phyloP scores from a whole-genome alignment of 1,140 invertebrate genomes.

The Apis dorsata region DNA sequence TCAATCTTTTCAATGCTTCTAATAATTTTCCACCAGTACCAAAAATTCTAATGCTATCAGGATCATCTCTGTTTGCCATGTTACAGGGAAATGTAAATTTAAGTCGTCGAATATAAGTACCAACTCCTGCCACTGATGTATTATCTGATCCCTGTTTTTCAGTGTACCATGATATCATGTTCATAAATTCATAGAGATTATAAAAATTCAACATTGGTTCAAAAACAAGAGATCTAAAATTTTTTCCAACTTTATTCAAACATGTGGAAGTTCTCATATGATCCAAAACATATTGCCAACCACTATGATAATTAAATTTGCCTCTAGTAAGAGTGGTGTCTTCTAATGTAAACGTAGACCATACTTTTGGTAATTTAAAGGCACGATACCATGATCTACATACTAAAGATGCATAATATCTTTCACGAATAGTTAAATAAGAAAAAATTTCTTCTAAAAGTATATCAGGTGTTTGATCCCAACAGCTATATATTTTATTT shows the following conservation, averaged over 20 bases:
- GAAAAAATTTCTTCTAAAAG: slow-evolving; percentile 89
- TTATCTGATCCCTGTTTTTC: slow-evolving; percentile 77
- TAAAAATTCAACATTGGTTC: slow-evolving; percentile 89
- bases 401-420: slow-evolving; percentile 88
- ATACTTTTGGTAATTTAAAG: slow-evolving; percentile 88
- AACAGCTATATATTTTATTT: slow-evolving; percentile 81
- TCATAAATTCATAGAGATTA: slow-evolving; percentile 92
- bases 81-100: slow-evolving; percentile 91
- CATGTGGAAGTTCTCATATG: slow-evolving; percentile 88
- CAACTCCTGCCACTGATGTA: slow-evolving; percentile 78
- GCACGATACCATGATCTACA: slow-evolving; percentile 86
- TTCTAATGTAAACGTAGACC: slow-evolving; percentile 86
- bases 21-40: slow-evolving; percentile 89
- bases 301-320: slow-evolving; percentile 91
- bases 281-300: slow-evolving; percentile 90
- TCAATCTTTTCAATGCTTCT: slow-evolving; percentile 85
- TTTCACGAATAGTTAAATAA: slow-evolving; percentile 84
- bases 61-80: slow-evolving; percentile 83
- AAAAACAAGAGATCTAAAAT: slow-evolving; percentile 86
- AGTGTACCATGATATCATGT: slow-evolving; percentile 87
- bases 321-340: slow-evolving; percentile 88
- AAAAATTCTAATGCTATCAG: slow-evolving; percentile 83
- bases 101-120: slow-evolving; percentile 82
- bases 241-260: slow-evolving; percentile 85
- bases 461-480: slow-evolving; percentile 88